These are phyloP conservation scores for Sebastes alutus DNA, from an alignment of 2,797 vertebrate species.

Conservation along the genomic window DNA sequence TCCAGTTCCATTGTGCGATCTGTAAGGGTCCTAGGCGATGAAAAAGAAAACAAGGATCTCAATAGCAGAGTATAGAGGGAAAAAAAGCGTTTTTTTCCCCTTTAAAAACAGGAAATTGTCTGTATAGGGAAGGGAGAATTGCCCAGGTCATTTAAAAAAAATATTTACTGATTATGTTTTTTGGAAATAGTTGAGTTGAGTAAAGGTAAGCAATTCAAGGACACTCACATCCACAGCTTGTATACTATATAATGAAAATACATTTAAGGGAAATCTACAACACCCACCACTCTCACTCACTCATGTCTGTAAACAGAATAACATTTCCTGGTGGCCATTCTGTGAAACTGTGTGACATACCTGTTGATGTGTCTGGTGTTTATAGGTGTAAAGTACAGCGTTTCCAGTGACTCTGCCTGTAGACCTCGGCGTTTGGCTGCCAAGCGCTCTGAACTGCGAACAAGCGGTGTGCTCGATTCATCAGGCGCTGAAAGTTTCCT, in stretches of 20 bases:
- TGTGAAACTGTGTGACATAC: slow-evolving; percentile 7
- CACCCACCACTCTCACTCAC: not conserved
- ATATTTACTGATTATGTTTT: not conserved
- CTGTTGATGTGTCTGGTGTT: slow-evolving; percentile 63
- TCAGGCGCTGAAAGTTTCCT: slow-evolving; percentile 77
- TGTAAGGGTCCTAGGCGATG: slow-evolving; percentile 18
- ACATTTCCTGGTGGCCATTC: not conserved
- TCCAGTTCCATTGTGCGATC: slow-evolving; percentile 77
- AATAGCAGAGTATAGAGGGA: not conserved
- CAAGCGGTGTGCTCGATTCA: slow-evolving; percentile 76
- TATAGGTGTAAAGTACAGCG: slow-evolving; percentile 92
- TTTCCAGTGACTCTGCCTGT: slow-evolving; percentile 87
- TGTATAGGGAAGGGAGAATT: not conserved
- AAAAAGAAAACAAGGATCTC: not conserved
- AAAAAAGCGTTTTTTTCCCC: not conserved
- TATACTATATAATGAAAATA: not conserved
- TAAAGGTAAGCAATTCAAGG: not conserved
- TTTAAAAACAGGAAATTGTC: not conserved
- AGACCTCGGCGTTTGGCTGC: slow-evolving; percentile 75
- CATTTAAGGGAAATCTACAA: not conserved
- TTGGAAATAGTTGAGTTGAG: not conserved
- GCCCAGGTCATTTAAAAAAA: not conserved
- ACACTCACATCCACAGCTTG: not conserved
- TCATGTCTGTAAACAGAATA: not conserved
- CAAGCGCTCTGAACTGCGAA: slow-evolving; percentile 79